Evolutionary conservation across 2,113 vertebrate genomes (phyloP).

Genomic region (Ivindomyrus marchei): DNA sequence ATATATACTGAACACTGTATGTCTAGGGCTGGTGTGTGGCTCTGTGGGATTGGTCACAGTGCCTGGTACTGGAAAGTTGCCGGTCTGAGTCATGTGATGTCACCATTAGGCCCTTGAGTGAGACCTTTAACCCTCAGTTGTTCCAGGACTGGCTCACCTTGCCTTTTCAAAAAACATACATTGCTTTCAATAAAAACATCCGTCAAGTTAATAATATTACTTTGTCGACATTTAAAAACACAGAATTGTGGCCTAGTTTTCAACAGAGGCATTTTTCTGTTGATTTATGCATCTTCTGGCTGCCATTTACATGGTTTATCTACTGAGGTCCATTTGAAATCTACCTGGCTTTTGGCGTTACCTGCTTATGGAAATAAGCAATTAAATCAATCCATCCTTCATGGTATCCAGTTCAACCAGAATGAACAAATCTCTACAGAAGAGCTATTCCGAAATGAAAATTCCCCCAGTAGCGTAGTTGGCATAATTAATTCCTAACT

Average conservation of each 20-base stretch:
- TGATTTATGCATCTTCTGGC: background rate
- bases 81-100: background rate
- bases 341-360: background rate
- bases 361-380: background rate
- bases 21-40: background rate
- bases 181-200: background rate
- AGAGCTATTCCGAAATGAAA: background rate
- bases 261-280: background rate
- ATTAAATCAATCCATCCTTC: background rate
- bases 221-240: background rate
- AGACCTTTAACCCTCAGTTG: background rate
- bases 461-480: background rate
- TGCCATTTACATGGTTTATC: background rate
- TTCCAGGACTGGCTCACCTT: background rate
- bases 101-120: background rate
- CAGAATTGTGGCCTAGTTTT: background rate
- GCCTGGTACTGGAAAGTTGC: background rate
- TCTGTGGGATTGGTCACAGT: background rate
- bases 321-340: background rate
- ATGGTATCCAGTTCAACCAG: background rate
- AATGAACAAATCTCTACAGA: slow-evolving; percentile 5
- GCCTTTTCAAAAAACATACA: background rate
- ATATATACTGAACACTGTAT: background rate
- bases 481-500: slow-evolving; percentile 6
- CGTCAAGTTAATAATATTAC: background rate